Evolutionary conservation across 2,113 vertebrate genomes (phyloP).

Genomic region (Malurus cyaneus): DNA sequence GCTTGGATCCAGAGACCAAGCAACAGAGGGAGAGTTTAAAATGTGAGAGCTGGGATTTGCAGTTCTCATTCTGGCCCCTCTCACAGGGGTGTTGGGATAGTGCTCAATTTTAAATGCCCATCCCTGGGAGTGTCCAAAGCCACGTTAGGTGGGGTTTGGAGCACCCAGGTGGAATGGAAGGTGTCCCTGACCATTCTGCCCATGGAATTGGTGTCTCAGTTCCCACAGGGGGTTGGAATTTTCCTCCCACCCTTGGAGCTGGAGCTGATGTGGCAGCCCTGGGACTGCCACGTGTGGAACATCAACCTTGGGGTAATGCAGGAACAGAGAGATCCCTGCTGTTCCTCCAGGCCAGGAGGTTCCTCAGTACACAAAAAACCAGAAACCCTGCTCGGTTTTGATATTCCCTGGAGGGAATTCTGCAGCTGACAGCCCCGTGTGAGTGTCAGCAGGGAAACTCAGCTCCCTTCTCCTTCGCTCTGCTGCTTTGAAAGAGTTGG

Average conservation of each 20-base stretch:
- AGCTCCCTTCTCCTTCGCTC: background rate
- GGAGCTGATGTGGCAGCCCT: background rate
- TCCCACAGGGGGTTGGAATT: background rate
- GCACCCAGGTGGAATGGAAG: background rate
- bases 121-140: background rate
- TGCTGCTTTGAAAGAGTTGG: background rate
- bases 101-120: background rate
- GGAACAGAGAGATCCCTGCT: background rate
- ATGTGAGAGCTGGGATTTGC: background rate
- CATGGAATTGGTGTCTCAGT: background rate
- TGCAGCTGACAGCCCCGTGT: background rate
- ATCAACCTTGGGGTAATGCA: background rate
- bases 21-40: background rate
- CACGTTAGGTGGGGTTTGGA: background rate
- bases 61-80: background rate
- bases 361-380: background rate
- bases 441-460: conserved; percentile 31
- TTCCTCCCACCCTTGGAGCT: background rate
- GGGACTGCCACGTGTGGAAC: background rate
- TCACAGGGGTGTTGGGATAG: rapidly evolving
- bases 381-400: background rate
- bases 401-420: conserved; percentile 16
- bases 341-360: background rate
- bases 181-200: background rate
- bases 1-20: background rate